A percentile compares a stretch with the other conserved stretches of the same genome.
phyloP scores from a whole-genome alignment of 2,797 vertebrate genomes.

The Intellagama lesueurii region DNA sequence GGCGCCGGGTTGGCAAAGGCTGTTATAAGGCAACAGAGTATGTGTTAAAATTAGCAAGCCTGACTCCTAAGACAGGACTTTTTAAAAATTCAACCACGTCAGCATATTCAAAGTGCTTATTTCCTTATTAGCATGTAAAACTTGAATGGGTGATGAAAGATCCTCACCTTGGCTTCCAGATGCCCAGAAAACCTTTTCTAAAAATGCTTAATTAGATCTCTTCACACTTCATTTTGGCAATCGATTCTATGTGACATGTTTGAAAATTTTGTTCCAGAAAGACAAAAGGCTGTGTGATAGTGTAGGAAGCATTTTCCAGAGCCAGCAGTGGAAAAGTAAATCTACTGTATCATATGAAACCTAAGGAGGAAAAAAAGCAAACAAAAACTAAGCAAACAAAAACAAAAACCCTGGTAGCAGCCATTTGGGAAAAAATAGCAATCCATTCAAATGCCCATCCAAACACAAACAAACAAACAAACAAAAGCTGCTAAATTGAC shows the following conservation, averaged over 20 bases:
- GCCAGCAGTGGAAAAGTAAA: background rate
- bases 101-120: conserved; percentile 43
- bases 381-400: background rate
- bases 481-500: background rate
- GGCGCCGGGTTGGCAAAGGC: background rate
- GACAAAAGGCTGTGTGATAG: background rate
- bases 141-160: conserved; percentile 47
- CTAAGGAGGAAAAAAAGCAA: background rate
- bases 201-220: conserved; percentile 34
- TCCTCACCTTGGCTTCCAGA: conserved; percentile 46
- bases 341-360: background rate
- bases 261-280: background rate
- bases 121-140: conserved; percentile 52
- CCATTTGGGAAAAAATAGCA: background rate
- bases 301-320: background rate
- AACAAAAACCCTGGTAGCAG: background rate
- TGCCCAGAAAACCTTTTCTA: conserved; percentile 45
- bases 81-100: conserved; percentile 42
- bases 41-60: conserved; percentile 18
- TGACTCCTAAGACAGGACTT: conserved; percentile 36
- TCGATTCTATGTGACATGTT: background rate
- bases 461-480: background rate
- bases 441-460: background rate
- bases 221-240: conserved; percentile 31
- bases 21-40: conserved; percentile 4